Conservation (phyloP, 2,888 invertebrate genomes). For the Cephalotes varians region DNA sequence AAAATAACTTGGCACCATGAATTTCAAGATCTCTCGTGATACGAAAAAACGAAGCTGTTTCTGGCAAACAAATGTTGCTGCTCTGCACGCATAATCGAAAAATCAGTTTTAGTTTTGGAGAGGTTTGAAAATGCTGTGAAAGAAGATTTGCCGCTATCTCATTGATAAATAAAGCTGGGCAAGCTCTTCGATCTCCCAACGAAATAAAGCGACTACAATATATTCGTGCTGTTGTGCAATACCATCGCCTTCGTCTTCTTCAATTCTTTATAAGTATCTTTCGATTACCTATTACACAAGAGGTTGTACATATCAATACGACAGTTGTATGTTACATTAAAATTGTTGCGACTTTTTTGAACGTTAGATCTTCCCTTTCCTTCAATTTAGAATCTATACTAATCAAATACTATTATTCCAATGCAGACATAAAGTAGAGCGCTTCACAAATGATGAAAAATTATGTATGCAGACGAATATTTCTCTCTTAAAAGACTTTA, state of each 20-base stretch:
- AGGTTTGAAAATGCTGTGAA: background rate
- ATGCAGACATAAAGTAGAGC: background rate
- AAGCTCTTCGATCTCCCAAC: background rate
- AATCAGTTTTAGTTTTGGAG: background rate
- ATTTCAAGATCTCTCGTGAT: background rate
- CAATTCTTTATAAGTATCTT: background rate
- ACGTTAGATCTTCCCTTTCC: background rate
- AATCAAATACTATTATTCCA: background rate
- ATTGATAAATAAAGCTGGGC: conserved; percentile 11
- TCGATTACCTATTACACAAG: background rate
- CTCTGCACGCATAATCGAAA: background rate
- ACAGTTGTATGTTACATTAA: background rate
- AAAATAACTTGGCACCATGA: background rate
- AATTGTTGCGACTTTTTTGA: background rate
- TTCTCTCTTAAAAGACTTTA: background rate
- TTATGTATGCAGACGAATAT: background rate
- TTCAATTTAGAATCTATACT: background rate
- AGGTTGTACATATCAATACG: background rate
- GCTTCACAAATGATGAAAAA: background rate
- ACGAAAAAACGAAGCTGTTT: background rate
- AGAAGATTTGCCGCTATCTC: background rate
- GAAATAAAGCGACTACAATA: background rate
- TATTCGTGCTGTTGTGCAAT: background rate
- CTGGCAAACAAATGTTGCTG: background rate
- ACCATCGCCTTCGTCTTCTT: background rate